phyloP scores from a whole-genome alignment of 1,140 invertebrate genomes.

The Sarcophaga peregrina region DNA sequence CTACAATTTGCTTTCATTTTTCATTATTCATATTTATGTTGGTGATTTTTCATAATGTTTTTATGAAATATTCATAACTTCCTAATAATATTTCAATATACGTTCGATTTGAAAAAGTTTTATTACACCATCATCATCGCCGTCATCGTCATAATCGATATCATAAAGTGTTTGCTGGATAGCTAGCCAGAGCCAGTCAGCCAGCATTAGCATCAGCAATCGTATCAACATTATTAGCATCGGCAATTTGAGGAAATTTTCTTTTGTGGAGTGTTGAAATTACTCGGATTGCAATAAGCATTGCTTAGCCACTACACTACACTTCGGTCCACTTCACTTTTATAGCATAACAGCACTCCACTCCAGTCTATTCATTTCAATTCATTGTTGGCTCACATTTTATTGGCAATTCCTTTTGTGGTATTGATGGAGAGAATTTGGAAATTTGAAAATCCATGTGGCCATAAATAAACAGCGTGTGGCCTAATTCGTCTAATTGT shows the following conservation, averaged over 20 bases:
- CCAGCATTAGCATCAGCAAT: background rate
- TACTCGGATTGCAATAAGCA: background rate
- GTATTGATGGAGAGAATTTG: background rate
- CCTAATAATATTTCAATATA: conserved; percentile 11
- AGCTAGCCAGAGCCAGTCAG: background rate
- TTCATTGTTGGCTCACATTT: too few species aligned
- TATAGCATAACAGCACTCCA: background rate
- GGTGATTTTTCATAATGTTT: background rate
- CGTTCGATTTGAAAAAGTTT: background rate
- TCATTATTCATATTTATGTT: conserved; percentile 13
- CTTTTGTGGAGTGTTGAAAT: conserved; percentile 15
- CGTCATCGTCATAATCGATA: background rate
- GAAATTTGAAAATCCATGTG: background rate
- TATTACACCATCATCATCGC: conserved; percentile 11
- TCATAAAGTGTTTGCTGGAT: background rate
- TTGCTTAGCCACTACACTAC: background rate
- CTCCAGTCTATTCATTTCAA: background rate
- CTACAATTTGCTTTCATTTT: conserved; percentile 5
- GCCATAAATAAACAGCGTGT: conserved; percentile 36
- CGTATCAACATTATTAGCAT: background rate
- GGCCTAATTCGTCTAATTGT: conserved; percentile 40
- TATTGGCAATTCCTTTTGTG: background rate
- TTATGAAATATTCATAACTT: conserved; percentile 9
- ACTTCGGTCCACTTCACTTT: background rate
- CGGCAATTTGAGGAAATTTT: background rate